These are phyloP conservation scores for Saguinus midas DNA, from an alignment of 2,113 vertebrate genomes.

Conservation along the genomic window DNA sequence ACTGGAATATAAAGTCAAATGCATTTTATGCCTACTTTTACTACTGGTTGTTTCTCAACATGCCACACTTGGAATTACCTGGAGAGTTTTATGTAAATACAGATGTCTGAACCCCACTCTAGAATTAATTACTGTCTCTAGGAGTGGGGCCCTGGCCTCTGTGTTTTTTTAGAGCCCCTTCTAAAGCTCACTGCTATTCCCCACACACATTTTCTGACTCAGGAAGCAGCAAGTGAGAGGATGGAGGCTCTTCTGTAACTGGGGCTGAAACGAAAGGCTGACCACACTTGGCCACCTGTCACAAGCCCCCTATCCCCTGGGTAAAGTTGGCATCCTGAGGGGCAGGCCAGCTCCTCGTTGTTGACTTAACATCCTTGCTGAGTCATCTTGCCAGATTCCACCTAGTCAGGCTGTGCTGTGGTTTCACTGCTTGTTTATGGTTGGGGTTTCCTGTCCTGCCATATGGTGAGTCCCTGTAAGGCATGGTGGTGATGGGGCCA, in stretches of 20 bases:
- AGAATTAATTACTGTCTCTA: neutral
- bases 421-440: neutral
- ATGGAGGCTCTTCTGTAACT: neutral
- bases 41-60: neutral
- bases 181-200: neutral
- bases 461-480: constrained; percentile 52
- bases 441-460: constrained; percentile 35
- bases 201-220: neutral
- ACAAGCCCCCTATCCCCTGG: neutral
- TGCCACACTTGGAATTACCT: neutral
- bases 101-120: neutral
- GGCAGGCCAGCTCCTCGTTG: neutral
- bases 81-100: neutral
- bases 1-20: neutral
- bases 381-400: neutral
- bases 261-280: neutral
- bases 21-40: neutral
- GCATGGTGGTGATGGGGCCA: neutral
- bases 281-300: neutral
- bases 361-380: neutral
- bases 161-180: neutral
- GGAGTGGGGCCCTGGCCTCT: neutral
- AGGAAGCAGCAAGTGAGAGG: neutral
- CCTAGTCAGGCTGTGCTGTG: neutral
- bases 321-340: accelerated